Conservation (phyloP, 2,113 vertebrate species). For the Acanthisitta chloris region DNA sequence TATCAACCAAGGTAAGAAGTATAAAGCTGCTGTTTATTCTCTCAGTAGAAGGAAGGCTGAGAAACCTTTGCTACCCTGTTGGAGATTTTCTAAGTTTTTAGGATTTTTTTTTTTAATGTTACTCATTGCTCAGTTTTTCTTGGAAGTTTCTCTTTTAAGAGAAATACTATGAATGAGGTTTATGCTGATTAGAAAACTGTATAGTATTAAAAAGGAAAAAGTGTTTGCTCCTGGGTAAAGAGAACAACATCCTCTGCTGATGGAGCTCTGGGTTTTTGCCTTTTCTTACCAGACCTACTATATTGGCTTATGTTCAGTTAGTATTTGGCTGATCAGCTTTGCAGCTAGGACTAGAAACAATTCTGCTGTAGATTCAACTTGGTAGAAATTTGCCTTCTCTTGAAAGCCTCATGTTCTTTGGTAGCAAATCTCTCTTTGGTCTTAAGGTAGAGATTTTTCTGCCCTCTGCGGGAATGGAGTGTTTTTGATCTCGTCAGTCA, state of each 20-base stretch:
- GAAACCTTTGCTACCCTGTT: background rate
- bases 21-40: background rate
- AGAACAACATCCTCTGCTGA: background rate
- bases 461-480: background rate
- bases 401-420: background rate
- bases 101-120: background rate
- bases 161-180: background rate
- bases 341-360: background rate
- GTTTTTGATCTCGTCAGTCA: background rate
- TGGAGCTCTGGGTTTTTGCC: background rate
- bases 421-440: background rate
- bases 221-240: background rate
- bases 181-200: background rate
- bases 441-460: background rate
- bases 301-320: conserved; percentile 1
- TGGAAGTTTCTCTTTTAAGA: background rate
- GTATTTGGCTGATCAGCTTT: conserved; percentile 1
- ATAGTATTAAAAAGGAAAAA: background rate
- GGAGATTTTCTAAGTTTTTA: no score
- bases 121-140: background rate
- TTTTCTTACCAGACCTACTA: conserved; percentile 7
- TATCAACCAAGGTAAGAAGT: background rate
- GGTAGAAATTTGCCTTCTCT: background rate
- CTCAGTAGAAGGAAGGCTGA: background rate
- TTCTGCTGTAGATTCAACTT: background rate